phyloP scores from a whole-genome alignment of 2,888 invertebrate species.

The Sinhomidia bicolor region DNA sequence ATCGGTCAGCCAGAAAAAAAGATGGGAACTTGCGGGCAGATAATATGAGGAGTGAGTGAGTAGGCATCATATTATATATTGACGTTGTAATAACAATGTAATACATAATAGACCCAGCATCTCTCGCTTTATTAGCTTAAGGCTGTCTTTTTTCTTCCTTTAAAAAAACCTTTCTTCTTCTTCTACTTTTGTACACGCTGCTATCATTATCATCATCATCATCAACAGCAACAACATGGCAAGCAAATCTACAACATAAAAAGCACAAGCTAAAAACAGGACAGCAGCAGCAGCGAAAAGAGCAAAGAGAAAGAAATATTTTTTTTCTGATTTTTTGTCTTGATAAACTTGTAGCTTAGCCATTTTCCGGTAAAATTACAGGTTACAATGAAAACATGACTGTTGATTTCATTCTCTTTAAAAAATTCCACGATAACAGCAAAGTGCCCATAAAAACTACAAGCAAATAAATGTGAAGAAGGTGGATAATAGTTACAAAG shows the following conservation, averaged over 20 bases:
- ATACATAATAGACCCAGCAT: neutral
- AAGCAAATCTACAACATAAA: neutral
- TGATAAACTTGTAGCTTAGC: slow-evolving; percentile 66
- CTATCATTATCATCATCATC: too few relatives aligned
- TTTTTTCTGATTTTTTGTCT: slow-evolving; percentile 49
- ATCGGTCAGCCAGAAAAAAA: slow-evolving; percentile 36
- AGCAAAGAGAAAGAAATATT: slow-evolving; percentile 6
- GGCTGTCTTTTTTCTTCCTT: slow-evolving; percentile 39
- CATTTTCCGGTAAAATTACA: slow-evolving; percentile 70
- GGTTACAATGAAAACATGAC: slow-evolving; percentile 58
- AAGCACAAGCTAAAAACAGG: slow-evolving; percentile 16
- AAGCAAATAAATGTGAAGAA: too few relatives aligned
- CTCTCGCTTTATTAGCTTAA: slow-evolving; percentile 40
- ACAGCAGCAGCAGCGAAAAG: neutral
- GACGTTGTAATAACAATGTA: too few relatives aligned
- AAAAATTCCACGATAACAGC: slow-evolving; percentile 50
- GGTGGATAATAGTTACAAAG: neutral
- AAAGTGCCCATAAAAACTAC: neutral
- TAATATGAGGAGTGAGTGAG: neutral
- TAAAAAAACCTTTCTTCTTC: too few relatives aligned
- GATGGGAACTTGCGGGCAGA: neutral
- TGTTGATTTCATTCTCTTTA: slow-evolving; percentile 64
- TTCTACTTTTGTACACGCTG: neutral
- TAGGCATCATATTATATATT: too few relatives aligned
- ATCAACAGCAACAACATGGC: too few relatives aligned